phyloP scores from a whole-genome alignment of 2,888 invertebrate genomes.

The Oeneis ivallda region DNA sequence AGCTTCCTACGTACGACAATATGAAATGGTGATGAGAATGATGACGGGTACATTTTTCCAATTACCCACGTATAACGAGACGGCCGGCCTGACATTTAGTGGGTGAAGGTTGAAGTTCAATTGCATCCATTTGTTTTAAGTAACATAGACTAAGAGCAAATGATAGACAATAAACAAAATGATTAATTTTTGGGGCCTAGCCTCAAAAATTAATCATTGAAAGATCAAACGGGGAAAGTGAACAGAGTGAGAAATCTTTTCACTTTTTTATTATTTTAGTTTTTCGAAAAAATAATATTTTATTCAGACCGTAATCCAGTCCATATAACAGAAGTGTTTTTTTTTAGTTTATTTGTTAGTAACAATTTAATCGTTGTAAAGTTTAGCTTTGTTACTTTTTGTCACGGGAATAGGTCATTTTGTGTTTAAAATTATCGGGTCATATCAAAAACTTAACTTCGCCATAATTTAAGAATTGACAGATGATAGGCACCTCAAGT shows the following conservation, averaged over 20 bases:
- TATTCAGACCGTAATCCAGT: too few relatives aligned
- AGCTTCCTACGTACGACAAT: conserved; percentile 30
- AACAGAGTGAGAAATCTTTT: background rate
- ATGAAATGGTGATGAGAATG: conserved; percentile 39
- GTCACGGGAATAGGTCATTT: too few relatives aligned
- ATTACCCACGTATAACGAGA: conserved; percentile 58
- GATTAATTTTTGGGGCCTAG: too few relatives aligned
- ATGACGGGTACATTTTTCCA: conserved; percentile 51
- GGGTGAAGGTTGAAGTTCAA: conserved; percentile 44
- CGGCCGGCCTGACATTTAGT: conserved; percentile 51
- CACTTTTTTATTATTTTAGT: background rate
- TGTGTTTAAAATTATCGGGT: too few relatives aligned
- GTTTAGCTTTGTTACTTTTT: too few relatives aligned
- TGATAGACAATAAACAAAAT: background rate
- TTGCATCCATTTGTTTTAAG: conserved; percentile 26
- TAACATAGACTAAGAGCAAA: background rate
- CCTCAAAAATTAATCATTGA: background rate
- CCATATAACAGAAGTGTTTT: too few relatives aligned
- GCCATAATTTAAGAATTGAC: too few relatives aligned
- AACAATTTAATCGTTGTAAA: too few relatives aligned
- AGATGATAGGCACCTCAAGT: too few relatives aligned
- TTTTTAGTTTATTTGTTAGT: too few relatives aligned
- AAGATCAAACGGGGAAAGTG: background rate
- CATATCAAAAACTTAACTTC: too few relatives aligned
- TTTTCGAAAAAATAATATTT: background rate